These are phyloP conservation scores for Leptinotarsa tumamoca DNA, from an alignment of 2,888 invertebrate genomes.

Conservation along the genomic window DNA sequence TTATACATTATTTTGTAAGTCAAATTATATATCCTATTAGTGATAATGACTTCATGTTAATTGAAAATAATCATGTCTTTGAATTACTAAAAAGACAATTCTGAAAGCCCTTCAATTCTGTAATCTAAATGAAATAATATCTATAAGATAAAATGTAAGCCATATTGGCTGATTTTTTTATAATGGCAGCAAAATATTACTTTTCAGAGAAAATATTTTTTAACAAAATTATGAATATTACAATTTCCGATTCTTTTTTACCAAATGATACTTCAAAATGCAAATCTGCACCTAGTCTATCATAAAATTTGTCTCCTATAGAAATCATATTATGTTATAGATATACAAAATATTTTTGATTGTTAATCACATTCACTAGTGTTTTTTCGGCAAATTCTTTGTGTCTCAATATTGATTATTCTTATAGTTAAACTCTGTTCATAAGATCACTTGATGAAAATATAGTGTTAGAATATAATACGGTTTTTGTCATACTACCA, in stretches of 20 bases:
- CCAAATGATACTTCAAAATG: no score
- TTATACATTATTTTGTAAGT: slow-evolving; percentile 4
- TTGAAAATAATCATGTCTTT: neutral
- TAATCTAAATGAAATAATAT: slow-evolving; percentile 1
- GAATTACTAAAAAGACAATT: slow-evolving; percentile 5
- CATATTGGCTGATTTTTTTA: slow-evolving; percentile 4
- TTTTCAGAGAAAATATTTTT: neutral
- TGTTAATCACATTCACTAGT: no score
- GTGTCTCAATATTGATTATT: no score
- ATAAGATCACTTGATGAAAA: neutral
- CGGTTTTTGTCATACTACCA: no score
- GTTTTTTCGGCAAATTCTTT: no score
- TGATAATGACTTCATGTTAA: neutral
- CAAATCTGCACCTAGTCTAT: no score
- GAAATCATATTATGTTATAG: no score
- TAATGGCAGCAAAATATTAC: neutral
- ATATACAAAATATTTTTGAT: no score
- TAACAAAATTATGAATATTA: neutral
- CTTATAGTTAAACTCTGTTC: neutral
- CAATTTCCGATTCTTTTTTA: no score
- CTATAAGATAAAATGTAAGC: slow-evolving; percentile 14
- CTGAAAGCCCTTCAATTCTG: neutral
- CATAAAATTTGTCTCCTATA: no score
- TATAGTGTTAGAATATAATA: neutral
- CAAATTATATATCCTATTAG: neutral